Percentiles rank a stretch among this genome's conserved stretches.
Evolutionary conservation across 2,888 invertebrate species (phyloP).

Genomic region (Tachina lurida): DNA sequence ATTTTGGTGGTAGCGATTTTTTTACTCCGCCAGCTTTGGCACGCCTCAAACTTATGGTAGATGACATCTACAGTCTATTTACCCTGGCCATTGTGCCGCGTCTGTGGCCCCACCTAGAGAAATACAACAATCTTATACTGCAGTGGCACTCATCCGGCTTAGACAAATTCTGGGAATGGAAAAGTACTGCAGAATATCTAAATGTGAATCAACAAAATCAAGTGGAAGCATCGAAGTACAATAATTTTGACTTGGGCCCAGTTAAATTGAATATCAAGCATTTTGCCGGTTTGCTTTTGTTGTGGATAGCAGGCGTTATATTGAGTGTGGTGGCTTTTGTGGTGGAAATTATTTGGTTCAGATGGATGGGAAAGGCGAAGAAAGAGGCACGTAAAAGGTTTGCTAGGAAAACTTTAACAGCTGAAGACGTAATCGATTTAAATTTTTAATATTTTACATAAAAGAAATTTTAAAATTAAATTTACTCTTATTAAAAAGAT

Average conservation of each 20-base stretch:
- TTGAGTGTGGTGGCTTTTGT: constrained; percentile 19
- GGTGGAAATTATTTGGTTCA: constrained; percentile 16
- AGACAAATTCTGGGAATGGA: constrained; percentile 86
- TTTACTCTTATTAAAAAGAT: no score
- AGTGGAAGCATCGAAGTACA: constrained; percentile 74
- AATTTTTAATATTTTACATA: no score
- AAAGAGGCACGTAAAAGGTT: background rate
- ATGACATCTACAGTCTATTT: constrained; percentile 87
- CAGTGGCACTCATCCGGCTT: constrained; percentile 86
- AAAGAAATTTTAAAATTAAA: no score
- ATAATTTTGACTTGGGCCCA: constrained; percentile 74
- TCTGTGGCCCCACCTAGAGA: constrained; percentile 85
- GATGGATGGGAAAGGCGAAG: background rate
- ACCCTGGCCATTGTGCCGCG: constrained; percentile 86
- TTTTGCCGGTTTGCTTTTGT: constrained; percentile 77
- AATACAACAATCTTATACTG: constrained; percentile 84
- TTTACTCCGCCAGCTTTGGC: constrained; percentile 85
- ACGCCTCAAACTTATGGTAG: constrained; percentile 85
- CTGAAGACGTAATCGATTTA: no score
- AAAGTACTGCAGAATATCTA: constrained; percentile 74
- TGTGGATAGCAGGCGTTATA: constrained; percentile 76
- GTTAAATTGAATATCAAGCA: constrained; percentile 75
- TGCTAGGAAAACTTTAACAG: background rate
- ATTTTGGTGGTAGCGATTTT: constrained; percentile 53
- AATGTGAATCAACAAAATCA: constrained; percentile 76